phyloP scores from a whole-genome alignment of 2,113 vertebrate genomes.

The Salvelinus fontinalis region DNA sequence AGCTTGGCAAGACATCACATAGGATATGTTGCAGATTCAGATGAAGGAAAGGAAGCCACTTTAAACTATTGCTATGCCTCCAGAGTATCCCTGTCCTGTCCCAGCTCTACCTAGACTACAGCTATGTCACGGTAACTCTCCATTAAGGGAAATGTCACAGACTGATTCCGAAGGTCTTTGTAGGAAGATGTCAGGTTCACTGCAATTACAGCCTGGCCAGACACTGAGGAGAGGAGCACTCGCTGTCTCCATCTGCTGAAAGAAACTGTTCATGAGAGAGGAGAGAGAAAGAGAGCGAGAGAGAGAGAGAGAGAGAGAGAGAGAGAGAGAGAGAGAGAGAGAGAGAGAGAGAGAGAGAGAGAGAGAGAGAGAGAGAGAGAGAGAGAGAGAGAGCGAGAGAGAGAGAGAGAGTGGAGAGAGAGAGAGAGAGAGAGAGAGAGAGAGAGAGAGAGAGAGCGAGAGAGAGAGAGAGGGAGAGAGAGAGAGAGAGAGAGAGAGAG shows the following conservation, averaged over 20 bases:
- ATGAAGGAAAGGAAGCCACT: not conserved
- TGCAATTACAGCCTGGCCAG: slow-evolving; percentile 72
- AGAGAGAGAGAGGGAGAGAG: slow-evolving; percentile 6
- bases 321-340: slow-evolving; percentile 3
- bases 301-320: slow-evolving; percentile 7
- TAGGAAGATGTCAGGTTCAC: slow-evolving; percentile 65
- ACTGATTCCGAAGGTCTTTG: slow-evolving; percentile 58
- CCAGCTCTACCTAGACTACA: slow-evolving; percentile 53
- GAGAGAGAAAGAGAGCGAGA: slow-evolving; percentile 2
- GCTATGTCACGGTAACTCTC: slow-evolving; percentile 44
- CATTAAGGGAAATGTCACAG: slow-evolving; percentile 66
- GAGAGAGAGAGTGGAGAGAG: not conserved
- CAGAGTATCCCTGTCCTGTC: not conserved
- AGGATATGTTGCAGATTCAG: too few relatives aligned
- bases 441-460: slow-evolving; percentile 3
- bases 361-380: not conserved
- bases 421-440: slow-evolving; percentile 20
- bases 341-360: not conserved
- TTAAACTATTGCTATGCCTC: not conserved
- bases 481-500: slow-evolving; percentile 15
- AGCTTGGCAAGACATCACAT: too few relatives aligned
- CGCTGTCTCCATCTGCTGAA: slow-evolving; percentile 54
- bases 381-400: slow-evolving; percentile 8
- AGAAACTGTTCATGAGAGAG: slow-evolving; percentile 46
- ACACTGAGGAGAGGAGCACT: slow-evolving; percentile 65